Evolutionary conservation across 1,140 invertebrate genomes (phyloP), one percentile per base, ranked within the genome.

Genomic region (Pachypsylla venusta): DNA sequence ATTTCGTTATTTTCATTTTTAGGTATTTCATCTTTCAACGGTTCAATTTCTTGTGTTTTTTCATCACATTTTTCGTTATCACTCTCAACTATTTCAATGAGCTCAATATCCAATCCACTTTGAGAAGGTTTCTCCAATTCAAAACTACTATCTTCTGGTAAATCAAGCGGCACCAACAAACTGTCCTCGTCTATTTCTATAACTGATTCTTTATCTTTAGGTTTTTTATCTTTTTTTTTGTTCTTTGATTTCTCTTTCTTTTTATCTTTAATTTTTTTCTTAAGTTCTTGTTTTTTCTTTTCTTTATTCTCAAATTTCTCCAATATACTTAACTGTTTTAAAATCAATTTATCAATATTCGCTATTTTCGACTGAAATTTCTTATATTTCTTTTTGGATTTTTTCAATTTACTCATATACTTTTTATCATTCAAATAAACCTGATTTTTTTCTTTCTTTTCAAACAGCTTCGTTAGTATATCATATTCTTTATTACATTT

Each of bases 401-500:
- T 48, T 22, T 48, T 48, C 42, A 48, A 22, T 22, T 48, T 48
- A 3, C n/a, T 5, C 7, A 48, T 5, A 22, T 19, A 48, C 42
- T 48, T 48, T 22, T 48, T 48, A 22, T 48, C 42, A 7, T 48
- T 22, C 7, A 48, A n/a, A 7, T 48, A 19, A 3, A 48, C 7
- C 7, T 19, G 42, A 3, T 19, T 4, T 4, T 48, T 5, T n/a
- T 48, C 4, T 48, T 48, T 5, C 16, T 48, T 48, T 19, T 48
- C 42, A 3, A 48, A 22, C 42, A 48, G 5, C 42, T 48, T 48
- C n/a, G 16, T 48, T 3, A 48, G 42, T 4, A 22, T 19, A 48
- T 48, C 42, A n/a, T 48, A 48, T 48, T 48, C 42, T 19, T 48
- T 48, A 19, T 48, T 48, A 4, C n/a, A n/a, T n/a, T n/a, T n/a